Evolutionary conservation across 92 coral and sea anemone species (phyloP).

Genomic region (Chrysogorgia sp.): DNA sequence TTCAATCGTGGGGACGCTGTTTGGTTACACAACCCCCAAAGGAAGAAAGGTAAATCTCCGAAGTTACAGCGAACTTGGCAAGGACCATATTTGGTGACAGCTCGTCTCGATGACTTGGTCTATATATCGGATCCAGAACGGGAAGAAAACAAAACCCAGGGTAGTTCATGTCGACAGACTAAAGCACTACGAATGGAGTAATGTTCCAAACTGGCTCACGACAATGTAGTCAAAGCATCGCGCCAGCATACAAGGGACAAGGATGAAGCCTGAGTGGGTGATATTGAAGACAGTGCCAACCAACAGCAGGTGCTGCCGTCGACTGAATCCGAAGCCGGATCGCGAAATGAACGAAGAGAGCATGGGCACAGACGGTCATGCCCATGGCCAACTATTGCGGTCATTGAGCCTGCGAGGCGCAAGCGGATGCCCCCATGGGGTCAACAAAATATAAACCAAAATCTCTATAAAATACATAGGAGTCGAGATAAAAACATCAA

Average conservation of each 20-base stretch:
- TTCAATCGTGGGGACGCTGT: constrained; percentile 38
- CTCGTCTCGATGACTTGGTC: constrained; percentile 29
- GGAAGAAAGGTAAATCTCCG: constrained; percentile 25
- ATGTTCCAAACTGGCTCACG: constrained; percentile 21
- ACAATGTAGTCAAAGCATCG: not conserved
- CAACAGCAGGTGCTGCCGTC: too few species aligned
- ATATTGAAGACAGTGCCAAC: not conserved
- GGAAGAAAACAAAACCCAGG: constrained; percentile 6
- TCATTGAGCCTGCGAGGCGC: too few species aligned
- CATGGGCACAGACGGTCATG: too few species aligned
- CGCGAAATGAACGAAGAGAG: too few species aligned
- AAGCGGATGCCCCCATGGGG: too few species aligned
- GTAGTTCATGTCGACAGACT: constrained; percentile 32
- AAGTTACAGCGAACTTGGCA: constrained; percentile 19
- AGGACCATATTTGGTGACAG: constrained; percentile 33
- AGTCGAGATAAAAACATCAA: too few species aligned
- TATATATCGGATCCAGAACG: constrained; percentile 33
- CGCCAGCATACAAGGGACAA: too few species aligned
- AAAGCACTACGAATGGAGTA: constrained; percentile 15
- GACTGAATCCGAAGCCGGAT: too few species aligned
- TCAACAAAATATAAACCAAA: too few species aligned
- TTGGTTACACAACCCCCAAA: constrained; percentile 38
- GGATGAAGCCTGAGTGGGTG: not conserved
- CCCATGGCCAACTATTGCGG: too few species aligned
- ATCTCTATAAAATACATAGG: too few species aligned